Evolutionary conservation across 2,797 vertebrate species (phyloP).

Genomic region (Poecilia velifera): DNA sequence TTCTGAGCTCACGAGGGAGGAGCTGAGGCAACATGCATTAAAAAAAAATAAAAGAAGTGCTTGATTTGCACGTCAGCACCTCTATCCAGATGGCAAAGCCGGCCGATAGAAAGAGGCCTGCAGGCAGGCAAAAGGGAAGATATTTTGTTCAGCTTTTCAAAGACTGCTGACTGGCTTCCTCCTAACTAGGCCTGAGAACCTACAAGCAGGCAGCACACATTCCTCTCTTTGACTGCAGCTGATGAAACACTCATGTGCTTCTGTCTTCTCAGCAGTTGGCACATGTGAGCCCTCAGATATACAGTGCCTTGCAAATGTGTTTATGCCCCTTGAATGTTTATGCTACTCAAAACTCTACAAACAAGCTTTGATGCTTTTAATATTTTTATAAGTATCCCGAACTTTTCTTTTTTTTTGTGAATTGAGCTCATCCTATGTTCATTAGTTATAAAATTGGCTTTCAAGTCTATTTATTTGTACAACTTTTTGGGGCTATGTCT

Average conservation of each 20-base stretch:
- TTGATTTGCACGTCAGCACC: conserved; percentile 74
- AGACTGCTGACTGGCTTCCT: conserved; percentile 81
- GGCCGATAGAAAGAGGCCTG: conserved; percentile 56
- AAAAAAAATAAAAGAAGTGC: conserved; percentile 20
- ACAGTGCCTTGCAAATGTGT: not conserved
- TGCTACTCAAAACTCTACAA: not conserved
- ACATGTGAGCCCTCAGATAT: conserved; percentile 40
- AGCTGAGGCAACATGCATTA: not conserved
- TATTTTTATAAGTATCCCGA: not conserved
- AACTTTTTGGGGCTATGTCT: not conserved
- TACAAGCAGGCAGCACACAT: conserved; percentile 70
- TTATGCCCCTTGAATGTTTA: not conserved
- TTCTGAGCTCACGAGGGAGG: not conserved
- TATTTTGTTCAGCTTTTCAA: conserved; percentile 70
- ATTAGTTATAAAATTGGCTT: not conserved
- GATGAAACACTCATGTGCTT: conserved; percentile 79
- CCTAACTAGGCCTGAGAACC: conserved; percentile 59
- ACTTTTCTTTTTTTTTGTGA: not conserved
- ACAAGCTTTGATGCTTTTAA: not conserved
- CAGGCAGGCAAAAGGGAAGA: conserved; percentile 25
- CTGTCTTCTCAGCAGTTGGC: conserved; percentile 70
- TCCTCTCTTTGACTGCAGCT: conserved; percentile 75
- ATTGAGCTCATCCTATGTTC: not conserved
- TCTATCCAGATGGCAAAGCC: conserved; percentile 62
- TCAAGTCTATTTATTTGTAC: not conserved